Evolutionary conservation across 2,113 vertebrate species (phyloP), one percentile per base, ranked within the genome.

Genomic region (Gulo gulo): DNA sequence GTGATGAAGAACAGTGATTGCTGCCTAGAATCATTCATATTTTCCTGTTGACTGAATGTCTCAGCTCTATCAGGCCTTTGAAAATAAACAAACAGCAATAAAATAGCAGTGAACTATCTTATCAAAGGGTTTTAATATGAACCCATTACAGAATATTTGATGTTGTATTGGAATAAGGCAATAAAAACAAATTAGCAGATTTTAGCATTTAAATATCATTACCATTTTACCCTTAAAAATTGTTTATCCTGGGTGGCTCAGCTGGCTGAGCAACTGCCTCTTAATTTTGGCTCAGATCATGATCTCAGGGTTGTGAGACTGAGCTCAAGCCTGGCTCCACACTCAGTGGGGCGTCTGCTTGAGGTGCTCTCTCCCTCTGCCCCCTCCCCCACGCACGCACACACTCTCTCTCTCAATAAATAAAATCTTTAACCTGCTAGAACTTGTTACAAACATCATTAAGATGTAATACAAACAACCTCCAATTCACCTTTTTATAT

Each of bases 1-100:
- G 74, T 36, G 36, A 99, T 84, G 91, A 99, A 99, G 96, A 99
- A 99, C 95, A 99, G 88, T 12, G 98, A 98, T 91, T 98, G 98
- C 36, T 97, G 97, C 18, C 74, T 97, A n/a, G 47, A 12, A n/a
- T 52, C 61, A 65, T 96, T 99, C 99, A 99, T 99, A 47, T 88
- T 98, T 24, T 95, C 57, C 2, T 76, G 39, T 13, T 84, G 79
- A 76, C 39, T 36, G 31, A 14, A 21, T 42, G 6, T 80, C 73
- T 82, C 1, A 10, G 71, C 5, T 89, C 76, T 26, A 24, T 34
- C 91, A 88, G 18, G 52, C 83, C 96, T 98, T 93, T 81, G 81
- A 78, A 95, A 80, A 93, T 74, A 98, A 86, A 69, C 21, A 86
- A 95, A 59, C 14, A 73, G 10, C 15, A 89, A 88, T 69, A 69